phyloP scores from a whole-genome alignment of 2,888 invertebrate genomes.

The Laothoe populi region DNA sequence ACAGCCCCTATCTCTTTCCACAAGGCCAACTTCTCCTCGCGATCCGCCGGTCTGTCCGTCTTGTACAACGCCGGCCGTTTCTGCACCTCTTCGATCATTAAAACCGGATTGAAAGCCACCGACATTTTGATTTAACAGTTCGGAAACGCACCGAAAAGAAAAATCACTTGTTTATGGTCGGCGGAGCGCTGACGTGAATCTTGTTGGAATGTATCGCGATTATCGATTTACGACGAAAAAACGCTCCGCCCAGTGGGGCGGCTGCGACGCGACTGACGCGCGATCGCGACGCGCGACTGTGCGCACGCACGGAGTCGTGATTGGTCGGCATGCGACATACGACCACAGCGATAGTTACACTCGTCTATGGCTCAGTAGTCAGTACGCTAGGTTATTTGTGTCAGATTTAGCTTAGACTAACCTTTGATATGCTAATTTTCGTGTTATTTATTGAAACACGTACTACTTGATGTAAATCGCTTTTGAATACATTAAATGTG shows the following conservation, averaged over 20 bases:
- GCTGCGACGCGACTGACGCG: slow-evolving; percentile 60
- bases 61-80: slow-evolving; percentile 71
- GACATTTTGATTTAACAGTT: slow-evolving; percentile 34
- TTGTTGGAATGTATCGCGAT: slow-evolving; percentile 12
- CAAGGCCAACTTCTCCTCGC: slow-evolving; percentile 70
- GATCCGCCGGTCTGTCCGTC: slow-evolving; percentile 73
- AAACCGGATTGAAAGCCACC: slow-evolving; percentile 58
- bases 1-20: slow-evolving; percentile 77
- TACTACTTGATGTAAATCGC: too few relatives aligned
- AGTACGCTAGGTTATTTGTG: neutral
- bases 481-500: too few relatives aligned
- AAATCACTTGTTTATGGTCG: slow-evolving; percentile 4
- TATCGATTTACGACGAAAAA: slow-evolving; percentile 52
- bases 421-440: neutral
- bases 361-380: slow-evolving; percentile 40
- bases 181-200: neutral
- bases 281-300: slow-evolving; percentile 40
- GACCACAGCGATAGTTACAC: slow-evolving; percentile 44
- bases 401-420: neutral
- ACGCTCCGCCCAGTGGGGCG: slow-evolving; percentile 51
- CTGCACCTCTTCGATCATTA: slow-evolving; percentile 74
- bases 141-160: neutral
- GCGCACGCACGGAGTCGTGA: slow-evolving; percentile 47
- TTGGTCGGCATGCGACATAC: slow-evolving; percentile 42
- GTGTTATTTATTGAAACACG: neutral